Conservation (phyloP, 2,888 invertebrate species). For the Agriopis leucophaearia region DNA sequence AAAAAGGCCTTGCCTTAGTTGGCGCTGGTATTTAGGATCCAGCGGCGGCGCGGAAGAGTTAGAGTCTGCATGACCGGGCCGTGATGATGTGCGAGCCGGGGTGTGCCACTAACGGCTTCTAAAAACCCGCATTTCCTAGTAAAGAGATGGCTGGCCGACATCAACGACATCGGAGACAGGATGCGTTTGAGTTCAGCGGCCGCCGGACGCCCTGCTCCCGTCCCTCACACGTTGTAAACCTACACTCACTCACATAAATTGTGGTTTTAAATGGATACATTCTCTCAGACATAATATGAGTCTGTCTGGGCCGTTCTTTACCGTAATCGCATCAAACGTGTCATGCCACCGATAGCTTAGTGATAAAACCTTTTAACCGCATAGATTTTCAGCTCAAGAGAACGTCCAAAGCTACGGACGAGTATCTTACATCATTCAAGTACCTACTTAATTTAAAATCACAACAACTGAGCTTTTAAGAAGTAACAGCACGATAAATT, state of each 20-base stretch:
- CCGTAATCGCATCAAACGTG: conserved; percentile 39
- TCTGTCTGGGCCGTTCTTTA: conserved; percentile 48
- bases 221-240: conserved; percentile 68
- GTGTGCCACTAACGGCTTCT: conserved; percentile 77
- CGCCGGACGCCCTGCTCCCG: conserved; percentile 58
- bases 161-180: conserved; percentile 76
- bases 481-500: conserved; percentile 57
- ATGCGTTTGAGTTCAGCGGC: conserved; percentile 75
- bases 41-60: conserved; percentile 59
- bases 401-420: conserved; percentile 30
- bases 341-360: conserved; percentile 25
- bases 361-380: conserved; percentile 28
- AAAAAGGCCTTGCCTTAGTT: conserved; percentile 54
- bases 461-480: conserved; percentile 54
- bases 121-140: conserved; percentile 82
- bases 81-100: conserved; percentile 68
- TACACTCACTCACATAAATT: conserved; percentile 71
- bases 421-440: conserved; percentile 46
- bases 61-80: conserved; percentile 73
- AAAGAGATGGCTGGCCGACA: conserved; percentile 74
- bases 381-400: conserved; percentile 32
- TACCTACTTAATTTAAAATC: conserved; percentile 38
- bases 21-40: conserved; percentile 55
- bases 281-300: conserved; percentile 48
- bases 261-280: conserved; percentile 71